phyloP scores from a whole-genome alignment of 2,113 vertebrate species.

The Perccottus glenii region DNA sequence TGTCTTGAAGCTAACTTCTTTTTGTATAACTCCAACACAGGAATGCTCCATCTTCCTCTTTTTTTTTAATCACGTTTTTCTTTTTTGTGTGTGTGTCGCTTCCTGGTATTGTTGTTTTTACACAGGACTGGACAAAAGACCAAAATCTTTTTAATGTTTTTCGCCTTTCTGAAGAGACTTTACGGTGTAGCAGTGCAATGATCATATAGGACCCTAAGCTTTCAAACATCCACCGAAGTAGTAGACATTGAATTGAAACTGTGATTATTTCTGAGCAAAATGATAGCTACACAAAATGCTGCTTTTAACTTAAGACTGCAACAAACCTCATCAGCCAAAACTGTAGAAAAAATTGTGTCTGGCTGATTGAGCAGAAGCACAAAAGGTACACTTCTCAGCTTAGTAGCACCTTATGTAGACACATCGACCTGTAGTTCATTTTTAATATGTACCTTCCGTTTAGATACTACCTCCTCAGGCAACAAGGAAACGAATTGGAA shows the following conservation, averaged over 20 bases:
- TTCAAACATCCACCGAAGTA: constrained; percentile 47
- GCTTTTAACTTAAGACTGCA: constrained; percentile 64
- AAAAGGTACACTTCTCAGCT: constrained; percentile 65
- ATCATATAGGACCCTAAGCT: constrained; percentile 59
- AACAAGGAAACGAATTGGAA: constrained; percentile 47
- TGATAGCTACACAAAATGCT: constrained; percentile 52
- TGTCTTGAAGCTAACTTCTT: constrained; percentile 26
- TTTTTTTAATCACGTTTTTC: constrained; percentile 27
- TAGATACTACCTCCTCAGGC: constrained; percentile 66
- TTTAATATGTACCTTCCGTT: constrained; percentile 29
- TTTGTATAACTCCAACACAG: constrained; percentile 32
- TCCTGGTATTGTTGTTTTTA: constrained; percentile 44
- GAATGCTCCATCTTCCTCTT: constrained; percentile 37
- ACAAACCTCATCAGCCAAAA: constrained; percentile 51
- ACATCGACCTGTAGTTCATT: constrained; percentile 2
- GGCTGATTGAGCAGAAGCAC: constrained; percentile 54
- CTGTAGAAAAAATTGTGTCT: constrained; percentile 20
- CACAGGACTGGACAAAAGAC: constrained; percentile 71
- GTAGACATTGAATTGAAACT: constrained; percentile 53
- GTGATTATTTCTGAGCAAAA: constrained; percentile 45
- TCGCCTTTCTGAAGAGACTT: constrained; percentile 52
- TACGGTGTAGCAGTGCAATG: constrained; percentile 56
- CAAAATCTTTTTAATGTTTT: constrained; percentile 64
- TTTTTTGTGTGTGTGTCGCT: constrained; percentile 30
- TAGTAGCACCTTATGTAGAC: constrained; percentile 29